These are phyloP conservation scores for Astyanax mexicanus DNA, from an alignment of 2,797 vertebrate species.

Conservation along the genomic window DNA sequence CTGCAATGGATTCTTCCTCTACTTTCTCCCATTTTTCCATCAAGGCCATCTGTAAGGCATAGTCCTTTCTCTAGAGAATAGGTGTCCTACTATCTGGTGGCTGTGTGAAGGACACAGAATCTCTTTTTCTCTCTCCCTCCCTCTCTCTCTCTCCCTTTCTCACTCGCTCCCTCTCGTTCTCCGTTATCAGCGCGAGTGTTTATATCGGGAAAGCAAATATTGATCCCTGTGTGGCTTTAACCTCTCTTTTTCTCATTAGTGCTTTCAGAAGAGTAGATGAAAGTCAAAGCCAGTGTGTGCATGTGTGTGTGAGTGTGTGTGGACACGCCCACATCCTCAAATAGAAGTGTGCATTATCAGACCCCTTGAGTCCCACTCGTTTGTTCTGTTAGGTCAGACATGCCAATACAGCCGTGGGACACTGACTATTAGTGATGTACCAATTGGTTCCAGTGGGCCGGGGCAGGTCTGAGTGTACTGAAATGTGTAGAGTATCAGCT, in stretches of 20 bases:
- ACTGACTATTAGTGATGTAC: not conserved
- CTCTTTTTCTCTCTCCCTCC: not conserved
- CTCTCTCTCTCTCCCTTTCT: constrained; percentile 6
- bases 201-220: constrained; percentile 58
- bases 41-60: constrained; percentile 46
- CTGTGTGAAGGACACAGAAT: constrained; percentile 44
- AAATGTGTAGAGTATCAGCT: too few relatives aligned
- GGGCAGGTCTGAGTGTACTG: too few relatives aligned
- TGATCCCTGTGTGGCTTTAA: constrained; percentile 52
- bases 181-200: constrained; percentile 47
- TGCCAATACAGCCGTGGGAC: not conserved
- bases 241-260: constrained; percentile 54
- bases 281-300: constrained; percentile 35
- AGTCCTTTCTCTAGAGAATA: constrained; percentile 34
- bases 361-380: constrained; percentile 9
- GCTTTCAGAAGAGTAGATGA: constrained; percentile 35
- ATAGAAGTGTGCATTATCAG: not conserved
- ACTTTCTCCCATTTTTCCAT: constrained; percentile 21
- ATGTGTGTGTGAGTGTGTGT: not conserved
- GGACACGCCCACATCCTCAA: not conserved
- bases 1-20: constrained; percentile 10
- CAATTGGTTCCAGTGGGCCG: too few relatives aligned
- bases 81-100: constrained; percentile 41
- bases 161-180: not conserved
- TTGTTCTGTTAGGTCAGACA: not conserved